Evolutionary conservation across 2,797 vertebrate genomes (phyloP).

Genomic region (Tangara arthus): DNA sequence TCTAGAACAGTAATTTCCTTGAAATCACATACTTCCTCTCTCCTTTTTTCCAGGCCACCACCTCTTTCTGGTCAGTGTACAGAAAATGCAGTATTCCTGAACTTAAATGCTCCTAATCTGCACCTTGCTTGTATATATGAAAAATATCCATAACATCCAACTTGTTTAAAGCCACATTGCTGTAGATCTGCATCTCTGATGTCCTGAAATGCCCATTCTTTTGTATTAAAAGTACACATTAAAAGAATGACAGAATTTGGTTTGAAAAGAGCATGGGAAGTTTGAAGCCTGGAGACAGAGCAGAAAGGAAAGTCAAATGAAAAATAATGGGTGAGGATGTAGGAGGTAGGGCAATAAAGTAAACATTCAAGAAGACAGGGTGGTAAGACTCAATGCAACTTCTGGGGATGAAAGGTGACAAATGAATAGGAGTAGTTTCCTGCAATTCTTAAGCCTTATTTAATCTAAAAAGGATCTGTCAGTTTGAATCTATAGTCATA

Average conservation of each 20-base stretch:
- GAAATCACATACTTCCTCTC: background rate
- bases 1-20: background rate
- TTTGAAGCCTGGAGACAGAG: background rate
- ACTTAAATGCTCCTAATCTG: background rate
- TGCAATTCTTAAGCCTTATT: background rate
- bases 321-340: background rate
- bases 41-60: background rate
- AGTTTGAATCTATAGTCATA: conserved; percentile 1
- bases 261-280: background rate
- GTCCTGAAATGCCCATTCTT: background rate
- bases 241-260: background rate
- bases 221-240: background rate
- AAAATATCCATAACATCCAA: background rate
- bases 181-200: background rate
- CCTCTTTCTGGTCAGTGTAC: background rate
- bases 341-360: background rate
- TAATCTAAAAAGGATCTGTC: background rate
- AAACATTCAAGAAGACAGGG: background rate
- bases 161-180: background rate
- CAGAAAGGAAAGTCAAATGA: background rate
- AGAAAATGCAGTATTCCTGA: background rate
- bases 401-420: background rate
- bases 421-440: background rate
- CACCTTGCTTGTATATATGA: background rate
- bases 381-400: background rate